Percentiles rank a stretch among this genome's conserved stretches.
phyloP scores from a whole-genome alignment of 2,797 vertebrate genomes.

The Sphenopsis melanotis region DNA sequence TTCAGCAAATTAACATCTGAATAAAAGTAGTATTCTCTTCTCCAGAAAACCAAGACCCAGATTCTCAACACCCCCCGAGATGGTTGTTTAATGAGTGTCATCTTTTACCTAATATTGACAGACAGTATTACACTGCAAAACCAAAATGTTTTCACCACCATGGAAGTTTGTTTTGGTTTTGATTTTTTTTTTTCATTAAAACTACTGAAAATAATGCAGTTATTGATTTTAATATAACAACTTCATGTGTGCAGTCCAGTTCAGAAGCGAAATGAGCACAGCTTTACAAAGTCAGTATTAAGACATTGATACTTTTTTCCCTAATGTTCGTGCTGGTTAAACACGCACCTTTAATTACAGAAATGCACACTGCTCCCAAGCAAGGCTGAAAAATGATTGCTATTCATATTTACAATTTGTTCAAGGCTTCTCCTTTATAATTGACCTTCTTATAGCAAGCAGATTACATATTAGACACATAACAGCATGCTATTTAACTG shows the following conservation, averaged over 20 bases:
- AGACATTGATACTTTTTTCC: neutral
- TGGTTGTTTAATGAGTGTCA: neutral
- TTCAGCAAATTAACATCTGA: neutral
- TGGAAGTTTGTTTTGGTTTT: neutral
- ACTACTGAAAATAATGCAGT: neutral
- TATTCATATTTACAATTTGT: conserved; percentile 31
- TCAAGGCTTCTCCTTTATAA: conserved; percentile 34
- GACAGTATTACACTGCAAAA: neutral
- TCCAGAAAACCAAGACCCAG: neutral
- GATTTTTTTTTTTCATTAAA: neutral
- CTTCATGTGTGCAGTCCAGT: neutral
- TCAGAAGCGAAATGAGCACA: neutral
- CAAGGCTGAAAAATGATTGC: neutral
- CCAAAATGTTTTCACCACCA: neutral
- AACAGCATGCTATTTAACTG: neutral
- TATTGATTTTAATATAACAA: neutral
- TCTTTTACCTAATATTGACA: neutral
- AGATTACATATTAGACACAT: neutral
- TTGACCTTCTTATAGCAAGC: neutral
- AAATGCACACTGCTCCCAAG: neutral
- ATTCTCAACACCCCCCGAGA: neutral
- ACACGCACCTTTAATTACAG: neutral
- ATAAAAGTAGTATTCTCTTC: neutral
- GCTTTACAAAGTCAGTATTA: neutral
- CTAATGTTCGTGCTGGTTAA: neutral